Conservation (phyloP, 2,797 vertebrate species). For the Platyrinchus mystaceus region DNA sequence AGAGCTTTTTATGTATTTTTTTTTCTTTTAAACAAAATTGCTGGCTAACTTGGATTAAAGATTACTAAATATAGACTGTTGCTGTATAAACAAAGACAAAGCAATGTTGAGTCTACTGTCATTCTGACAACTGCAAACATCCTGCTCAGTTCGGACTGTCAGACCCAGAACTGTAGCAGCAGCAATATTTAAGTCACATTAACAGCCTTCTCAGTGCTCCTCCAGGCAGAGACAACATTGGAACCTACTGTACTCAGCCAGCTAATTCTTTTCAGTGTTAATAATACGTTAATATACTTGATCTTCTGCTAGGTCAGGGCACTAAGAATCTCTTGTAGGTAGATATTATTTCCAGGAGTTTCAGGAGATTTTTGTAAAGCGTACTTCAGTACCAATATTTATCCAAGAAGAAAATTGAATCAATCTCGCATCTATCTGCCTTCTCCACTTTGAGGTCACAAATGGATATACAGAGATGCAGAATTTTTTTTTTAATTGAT, state of each 20-base stretch:
- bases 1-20: neutral
- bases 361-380: neutral
- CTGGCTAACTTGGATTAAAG: neutral
- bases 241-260: neutral
- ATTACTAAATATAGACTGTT: neutral
- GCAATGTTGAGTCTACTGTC: constrained; percentile 14
- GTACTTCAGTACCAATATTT: constrained; percentile 23
- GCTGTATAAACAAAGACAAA: neutral
- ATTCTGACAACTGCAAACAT: constrained; percentile 24
- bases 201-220: neutral
- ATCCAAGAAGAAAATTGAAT: constrained; percentile 10
- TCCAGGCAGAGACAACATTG: neutral
- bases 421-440: neutral
- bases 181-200: neutral
- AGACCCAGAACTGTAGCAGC: neutral
- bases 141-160: neutral
- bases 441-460: constrained; percentile 16
- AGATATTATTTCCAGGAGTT: neutral
- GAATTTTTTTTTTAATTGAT: constrained; percentile 13
- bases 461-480: neutral
- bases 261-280: neutral
- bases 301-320: neutral
- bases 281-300: neutral
- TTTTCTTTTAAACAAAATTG: neutral
- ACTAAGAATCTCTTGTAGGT: neutral